These are phyloP conservation scores for Eubasilissa splendida DNA, from an alignment of 2,888 invertebrate genomes.

Conservation along the genomic window DNA sequence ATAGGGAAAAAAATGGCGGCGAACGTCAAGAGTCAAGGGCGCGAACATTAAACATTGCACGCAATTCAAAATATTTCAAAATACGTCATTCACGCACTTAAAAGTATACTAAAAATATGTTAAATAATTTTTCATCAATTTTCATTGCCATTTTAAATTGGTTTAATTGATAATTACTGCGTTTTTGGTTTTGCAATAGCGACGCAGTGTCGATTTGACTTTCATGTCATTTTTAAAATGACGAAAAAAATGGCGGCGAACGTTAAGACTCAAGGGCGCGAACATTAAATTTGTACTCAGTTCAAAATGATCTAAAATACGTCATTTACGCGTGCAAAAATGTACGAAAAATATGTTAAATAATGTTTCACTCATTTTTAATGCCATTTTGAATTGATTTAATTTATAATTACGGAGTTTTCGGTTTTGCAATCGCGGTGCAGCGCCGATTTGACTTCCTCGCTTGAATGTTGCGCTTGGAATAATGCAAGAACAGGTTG, in stretches of 20 bases:
- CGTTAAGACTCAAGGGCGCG: conserved; percentile 4
- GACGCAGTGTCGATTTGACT: background rate
- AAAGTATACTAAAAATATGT: too few relatives aligned
- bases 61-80: background rate
- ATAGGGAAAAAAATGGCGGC: background rate
- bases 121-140: too few relatives aligned
- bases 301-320: background rate
- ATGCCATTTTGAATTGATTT: too few relatives aligned
- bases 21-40: conserved; percentile 12
- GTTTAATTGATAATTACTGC: too few relatives aligned
- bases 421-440: background rate
- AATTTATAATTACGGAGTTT: too few relatives aligned
- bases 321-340: too few relatives aligned
- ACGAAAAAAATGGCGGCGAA: background rate
- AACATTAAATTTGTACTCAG: background rate
- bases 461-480: background rate
- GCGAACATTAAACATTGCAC: background rate
- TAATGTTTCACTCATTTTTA: too few relatives aligned
- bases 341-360: too few relatives aligned
- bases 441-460: background rate
- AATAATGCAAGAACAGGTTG: background rate
- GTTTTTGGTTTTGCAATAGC: background rate
- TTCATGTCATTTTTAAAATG: background rate
- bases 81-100: background rate
- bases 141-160: too few relatives aligned